Evolutionary conservation across 2,888 invertebrate species (phyloP), one percentile per base, ranked within the genome.

Genomic region (Anticlea derivata): DNA sequence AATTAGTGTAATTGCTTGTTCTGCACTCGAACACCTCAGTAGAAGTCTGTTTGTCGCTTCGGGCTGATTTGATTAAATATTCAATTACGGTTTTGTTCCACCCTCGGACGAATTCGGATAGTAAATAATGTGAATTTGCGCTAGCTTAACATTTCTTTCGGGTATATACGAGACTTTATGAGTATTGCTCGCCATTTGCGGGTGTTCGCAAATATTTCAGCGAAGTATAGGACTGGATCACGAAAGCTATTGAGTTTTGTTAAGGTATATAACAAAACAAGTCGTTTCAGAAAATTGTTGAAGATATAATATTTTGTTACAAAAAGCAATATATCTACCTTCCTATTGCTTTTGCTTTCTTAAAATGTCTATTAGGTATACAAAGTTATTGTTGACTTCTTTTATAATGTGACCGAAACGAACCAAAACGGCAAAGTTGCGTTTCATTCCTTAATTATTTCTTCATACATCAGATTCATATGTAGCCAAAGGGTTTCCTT

Each of bases 1-100:
- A 44, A 57, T 53, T 50, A 38, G 30, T 48, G 26, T 51, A 47
- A 56, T 54, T 56, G 54, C 53, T 51, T 53, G 51, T 45, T 50
- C 37, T 41, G 41, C 35, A 29, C 41, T 39, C 43, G 20, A 44
- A 48, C 59, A 48, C 45, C 29, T 51, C 38, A 24, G 26, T 33
- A 30, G 11, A 30, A 34, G 34, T 11, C 39, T 31, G 45, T 48
- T 50, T 53, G 44, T 56, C 40, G 30, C 35, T 37, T 45, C 10
- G 6, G 37, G 30, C 39, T 40, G 39, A 38, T 51, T 41, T 34
- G 23, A 46, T 57, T 53, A 49, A 51, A 52, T 26, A 43, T 40
- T 45, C 30, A 40, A 45, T 47, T 39, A 39, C 26, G 35, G 47
- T 23, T 45, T 31, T 37, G 31, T 31, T 41, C 27, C 52, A 22